A percentile compares a stretch with the other conserved stretches of the same genome.
These are phyloP conservation scores for Cryptophagus acutangulus DNA, from an alignment of 2,888 invertebrate species.

Conservation along the genomic window DNA sequence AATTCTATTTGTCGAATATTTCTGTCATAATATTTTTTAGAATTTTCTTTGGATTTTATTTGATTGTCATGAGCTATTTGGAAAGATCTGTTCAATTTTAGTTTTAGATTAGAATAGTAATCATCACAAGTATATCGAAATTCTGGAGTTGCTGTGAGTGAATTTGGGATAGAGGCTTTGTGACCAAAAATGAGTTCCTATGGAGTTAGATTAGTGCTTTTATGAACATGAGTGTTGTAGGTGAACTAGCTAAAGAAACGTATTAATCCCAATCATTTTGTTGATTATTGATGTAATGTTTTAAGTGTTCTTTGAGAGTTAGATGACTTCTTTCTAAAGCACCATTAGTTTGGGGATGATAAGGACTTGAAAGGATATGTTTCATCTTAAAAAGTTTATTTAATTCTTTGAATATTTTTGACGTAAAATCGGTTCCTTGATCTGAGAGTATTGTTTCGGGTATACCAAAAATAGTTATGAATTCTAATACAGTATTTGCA, in stretches of 20 bases:
- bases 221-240: conserved; percentile 34
- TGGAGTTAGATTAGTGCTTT: conserved; percentile 35
- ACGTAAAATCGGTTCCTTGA: conserved; percentile 39
- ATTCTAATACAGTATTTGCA: conserved; percentile 30
- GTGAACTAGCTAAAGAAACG: conserved; percentile 30
- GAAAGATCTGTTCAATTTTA: conserved; percentile 25
- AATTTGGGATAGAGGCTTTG: conserved; percentile 33
- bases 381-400: conserved; percentile 34
- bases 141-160: conserved; percentile 20
- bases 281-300: conserved; percentile 31
- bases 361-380: conserved; percentile 30
- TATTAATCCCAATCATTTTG: conserved; percentile 35
- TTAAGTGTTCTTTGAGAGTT: conserved; percentile 33
- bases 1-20: conserved; percentile 14
- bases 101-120: conserved; percentile 24
- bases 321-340: conserved; percentile 35
- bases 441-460: conserved; percentile 39
- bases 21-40: conserved; percentile 28
- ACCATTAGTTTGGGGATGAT: conserved; percentile 36
- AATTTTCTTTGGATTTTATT: conserved; percentile 27
- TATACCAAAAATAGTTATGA: conserved; percentile 36
- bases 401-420: conserved; percentile 34
- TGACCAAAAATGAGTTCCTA: conserved; percentile 39
- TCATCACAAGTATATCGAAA: conserved; percentile 25
- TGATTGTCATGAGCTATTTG: conserved; percentile 26